Evolutionary conservation across 2,888 invertebrate species (phyloP), one percentile per base, ranked within the genome.

Genomic region (Mesochorus sp.): DNA sequence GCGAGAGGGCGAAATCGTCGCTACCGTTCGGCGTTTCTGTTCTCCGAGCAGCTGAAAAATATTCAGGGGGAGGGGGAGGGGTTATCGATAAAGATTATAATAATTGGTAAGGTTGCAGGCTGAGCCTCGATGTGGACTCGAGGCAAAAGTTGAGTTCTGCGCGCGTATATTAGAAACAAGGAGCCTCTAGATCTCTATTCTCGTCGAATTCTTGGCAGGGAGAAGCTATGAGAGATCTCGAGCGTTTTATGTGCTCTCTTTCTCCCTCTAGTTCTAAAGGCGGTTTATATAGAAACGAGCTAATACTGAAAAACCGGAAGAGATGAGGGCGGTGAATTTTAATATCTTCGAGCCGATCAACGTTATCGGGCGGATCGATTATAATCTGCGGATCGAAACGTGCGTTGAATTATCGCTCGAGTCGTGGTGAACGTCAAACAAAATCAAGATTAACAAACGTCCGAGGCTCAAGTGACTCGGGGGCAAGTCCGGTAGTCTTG

Each of bases 141-240:
- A n/a, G n/a, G n/a, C n/a, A n/a, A n/a, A n/a, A n/a, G n/a, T n/a
- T n/a, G n/a, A n/a, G n/a, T n/a, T n/a, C n/a, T n/a, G n/a, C n/a
- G n/a, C n/a, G n/a, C n/a, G n/a, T n/a, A n/a, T n/a, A n/a, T n/a
- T n/a, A n/a, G n/a, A n/a, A n/a, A n/a, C n/a, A n/a, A n/a, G n/a
- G n/a, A n/a, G n/a, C n/a, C n/a, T n/a, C n/a, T n/a, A n/a, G n/a
- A 31, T 67, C 67, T 66, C 74, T 75, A 75, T 75, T 75, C 74
- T 75, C 53, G 74, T 75, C 74, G 74, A 75, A 75, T 75, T 75
- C 74, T 75, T 75, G 74, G 74, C 74, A 74, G 47, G 61, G 34
- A 61, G 24, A 24, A 49, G 49, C 51, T 8, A 10, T 5, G 26
- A 26, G 51, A 51, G 8, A 34, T 34, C 34, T 34, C 34, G 8